Percentiles rank a stretch among this genome's conserved stretches.
phyloP scores from a whole-genome alignment of 2,113 vertebrate genomes.

The Colaptes auratus region DNA sequence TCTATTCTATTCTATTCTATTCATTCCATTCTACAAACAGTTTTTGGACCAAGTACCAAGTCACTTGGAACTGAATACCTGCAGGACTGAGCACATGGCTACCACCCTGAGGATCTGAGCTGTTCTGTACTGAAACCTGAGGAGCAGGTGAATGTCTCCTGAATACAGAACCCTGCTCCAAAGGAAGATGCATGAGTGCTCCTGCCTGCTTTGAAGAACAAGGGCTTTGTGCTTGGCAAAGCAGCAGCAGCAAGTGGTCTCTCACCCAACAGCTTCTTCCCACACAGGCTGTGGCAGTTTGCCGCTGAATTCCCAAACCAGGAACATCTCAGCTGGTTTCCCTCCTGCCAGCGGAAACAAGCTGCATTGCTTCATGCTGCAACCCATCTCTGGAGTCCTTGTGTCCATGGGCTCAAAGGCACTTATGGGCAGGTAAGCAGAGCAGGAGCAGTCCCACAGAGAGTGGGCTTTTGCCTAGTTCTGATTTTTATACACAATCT shows the following conservation, averaged over 20 bases:
- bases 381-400: not conserved
- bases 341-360: not conserved
- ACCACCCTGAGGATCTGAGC: not conserved
- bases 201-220: not conserved
- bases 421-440: accelerated
- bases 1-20: no score
- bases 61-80: not conserved
- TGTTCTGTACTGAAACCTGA: not conserved
- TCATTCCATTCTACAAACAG: not conserved
- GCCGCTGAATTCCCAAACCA: not conserved
- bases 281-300: not conserved
- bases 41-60: not conserved
- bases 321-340: not conserved
- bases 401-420: not conserved
- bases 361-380: not conserved
- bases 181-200: not conserved
- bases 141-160: not conserved
- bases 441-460: not conserved
- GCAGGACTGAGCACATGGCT: accelerated
- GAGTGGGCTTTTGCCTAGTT: not conserved
- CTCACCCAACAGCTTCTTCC: not conserved
- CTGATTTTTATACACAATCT: not conserved
- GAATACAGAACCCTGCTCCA: not conserved
- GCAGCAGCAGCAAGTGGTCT: accelerated
- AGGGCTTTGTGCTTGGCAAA: not conserved